Percentiles rank a stretch among this genome's conserved stretches.
These are phyloP conservation scores for Crematogaster levior DNA, from an alignment of 2,888 invertebrate species.

Conservation along the genomic window DNA sequence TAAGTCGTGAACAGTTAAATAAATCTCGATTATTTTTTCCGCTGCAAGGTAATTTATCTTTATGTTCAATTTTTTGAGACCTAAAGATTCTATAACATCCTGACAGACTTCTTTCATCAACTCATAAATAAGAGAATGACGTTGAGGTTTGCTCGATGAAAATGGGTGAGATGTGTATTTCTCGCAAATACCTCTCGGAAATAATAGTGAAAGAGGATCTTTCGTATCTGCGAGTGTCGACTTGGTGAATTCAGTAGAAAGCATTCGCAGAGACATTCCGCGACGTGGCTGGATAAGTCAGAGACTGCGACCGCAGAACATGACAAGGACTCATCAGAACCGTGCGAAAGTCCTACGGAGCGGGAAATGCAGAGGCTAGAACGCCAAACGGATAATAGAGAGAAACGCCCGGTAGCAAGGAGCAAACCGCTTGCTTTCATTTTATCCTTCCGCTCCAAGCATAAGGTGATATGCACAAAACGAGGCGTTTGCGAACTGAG, in stretches of 20 bases:
- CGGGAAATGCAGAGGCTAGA: conserved; percentile 52
- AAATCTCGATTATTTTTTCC: background rate
- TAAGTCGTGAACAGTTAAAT: background rate
- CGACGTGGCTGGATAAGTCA: conserved; percentile 64
- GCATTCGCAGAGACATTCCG: conserved; percentile 49
- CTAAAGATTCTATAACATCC: background rate
- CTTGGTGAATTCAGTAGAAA: conserved; percentile 34
- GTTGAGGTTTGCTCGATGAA: conserved; percentile 11
- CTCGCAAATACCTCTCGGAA: conserved; percentile 4
- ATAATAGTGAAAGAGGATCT: conserved; percentile 21
- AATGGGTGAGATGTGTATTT: conserved; percentile 20
- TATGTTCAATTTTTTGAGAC: background rate
- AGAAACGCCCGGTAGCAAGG: conserved; percentile 20
- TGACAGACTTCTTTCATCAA: background rate
- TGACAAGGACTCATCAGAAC: conserved; percentile 82
- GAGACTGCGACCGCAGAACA: conserved; percentile 74
- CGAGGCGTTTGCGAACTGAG: background rate
- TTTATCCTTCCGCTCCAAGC: conserved; percentile 19
- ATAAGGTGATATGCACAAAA: conserved; percentile 12
- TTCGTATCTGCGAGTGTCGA: conserved; percentile 2
- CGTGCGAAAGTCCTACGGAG: conserved; percentile 80
- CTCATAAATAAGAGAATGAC: conserved; percentile 6
- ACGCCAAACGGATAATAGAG: conserved; percentile 29
- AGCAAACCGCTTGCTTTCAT: conserved; percentile 26
- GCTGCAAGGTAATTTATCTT: background rate